Evolutionary conservation across 2,113 vertebrate species (phyloP).

Genomic region (Rhagologus leucostigma): DNA sequence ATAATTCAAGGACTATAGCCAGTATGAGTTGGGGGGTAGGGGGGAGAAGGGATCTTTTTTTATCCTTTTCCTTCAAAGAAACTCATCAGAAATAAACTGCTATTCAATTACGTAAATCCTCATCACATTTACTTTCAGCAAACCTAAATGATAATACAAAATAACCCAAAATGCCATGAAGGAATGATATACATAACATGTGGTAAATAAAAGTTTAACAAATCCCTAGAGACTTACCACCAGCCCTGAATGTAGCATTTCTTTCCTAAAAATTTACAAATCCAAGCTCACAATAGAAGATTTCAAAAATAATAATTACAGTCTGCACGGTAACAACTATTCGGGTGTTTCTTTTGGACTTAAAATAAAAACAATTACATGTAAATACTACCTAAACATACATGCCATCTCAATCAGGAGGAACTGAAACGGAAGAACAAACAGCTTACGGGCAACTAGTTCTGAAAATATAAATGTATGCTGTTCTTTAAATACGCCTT

Average conservation of each 20-base stretch:
- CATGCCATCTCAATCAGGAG: neutral
- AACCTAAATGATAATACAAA: conserved; percentile 39
- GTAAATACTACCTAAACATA: neutral
- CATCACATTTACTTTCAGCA: conserved; percentile 31
- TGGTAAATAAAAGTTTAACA: conserved; percentile 42
- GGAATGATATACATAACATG: neutral
- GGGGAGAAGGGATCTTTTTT: neutral
- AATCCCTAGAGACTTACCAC: conserved; percentile 4
- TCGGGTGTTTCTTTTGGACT: neutral
- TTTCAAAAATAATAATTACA: conserved; percentile 28
- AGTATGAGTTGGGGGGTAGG: neutral
- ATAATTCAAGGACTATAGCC: conserved; percentile 13
- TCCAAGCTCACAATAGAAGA: neutral
- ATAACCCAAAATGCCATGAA: neutral
- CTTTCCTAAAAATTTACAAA: neutral
- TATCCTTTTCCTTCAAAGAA: conserved; percentile 6
- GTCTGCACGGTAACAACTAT: neutral
- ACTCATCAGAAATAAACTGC: conserved; percentile 27
- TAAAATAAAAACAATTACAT: neutral
- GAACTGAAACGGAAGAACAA: neutral
- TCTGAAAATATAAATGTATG: neutral
- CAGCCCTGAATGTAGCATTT: neutral
- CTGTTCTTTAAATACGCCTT: neutral
- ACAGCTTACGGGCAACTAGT: neutral
- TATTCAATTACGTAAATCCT: conserved; percentile 47